phyloP scores from a whole-genome alignment of 2,888 invertebrate genomes.

The Leptopilina syphax region DNA sequence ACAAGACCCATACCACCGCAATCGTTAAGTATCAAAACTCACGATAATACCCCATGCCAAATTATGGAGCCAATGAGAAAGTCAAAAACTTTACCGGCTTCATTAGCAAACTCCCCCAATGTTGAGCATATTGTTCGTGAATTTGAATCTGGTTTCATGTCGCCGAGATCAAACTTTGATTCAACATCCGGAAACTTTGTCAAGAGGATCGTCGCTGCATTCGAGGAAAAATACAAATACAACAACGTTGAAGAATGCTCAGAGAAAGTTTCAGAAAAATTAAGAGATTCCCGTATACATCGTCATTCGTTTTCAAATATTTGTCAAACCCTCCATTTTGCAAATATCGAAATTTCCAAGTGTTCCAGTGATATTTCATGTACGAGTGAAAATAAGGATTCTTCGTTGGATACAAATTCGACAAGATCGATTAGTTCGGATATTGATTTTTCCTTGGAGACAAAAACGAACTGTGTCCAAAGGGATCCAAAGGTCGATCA shows the following conservation, averaged over 20 bases:
- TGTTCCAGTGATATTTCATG: background rate
- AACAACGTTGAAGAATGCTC: constrained; percentile 44
- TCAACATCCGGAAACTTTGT: constrained; percentile 59
- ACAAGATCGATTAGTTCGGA: too few species aligned
- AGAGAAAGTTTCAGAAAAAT: constrained; percentile 41
- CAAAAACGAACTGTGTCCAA: too few species aligned
- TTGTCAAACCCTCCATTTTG: constrained; percentile 2
- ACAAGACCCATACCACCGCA: constrained; percentile 23
- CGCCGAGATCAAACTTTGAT: constrained; percentile 53
- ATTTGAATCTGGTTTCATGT: constrained; percentile 61
- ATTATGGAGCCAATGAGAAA: background rate
- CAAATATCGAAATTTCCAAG: background rate
- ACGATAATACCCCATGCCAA: constrained; percentile 22
- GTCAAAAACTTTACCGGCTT: constrained; percentile 14
- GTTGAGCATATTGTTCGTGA: constrained; percentile 62
- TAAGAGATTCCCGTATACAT: constrained; percentile 11
- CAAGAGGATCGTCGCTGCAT: constrained; percentile 66
- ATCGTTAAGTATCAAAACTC: constrained; percentile 5
- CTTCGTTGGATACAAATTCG: too few species aligned
- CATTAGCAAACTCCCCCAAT: constrained; percentile 49
- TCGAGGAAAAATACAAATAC: constrained; percentile 63
- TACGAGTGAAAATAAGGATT: background rate
- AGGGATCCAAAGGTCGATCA: too few species aligned
- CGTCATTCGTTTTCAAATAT: constrained; percentile 20
- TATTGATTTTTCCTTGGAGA: too few species aligned